Percentiles rank a stretch among this genome's conserved stretches.
phyloP scores from a whole-genome alignment of 2,888 invertebrate species.

The Pollenia angustigena region DNA sequence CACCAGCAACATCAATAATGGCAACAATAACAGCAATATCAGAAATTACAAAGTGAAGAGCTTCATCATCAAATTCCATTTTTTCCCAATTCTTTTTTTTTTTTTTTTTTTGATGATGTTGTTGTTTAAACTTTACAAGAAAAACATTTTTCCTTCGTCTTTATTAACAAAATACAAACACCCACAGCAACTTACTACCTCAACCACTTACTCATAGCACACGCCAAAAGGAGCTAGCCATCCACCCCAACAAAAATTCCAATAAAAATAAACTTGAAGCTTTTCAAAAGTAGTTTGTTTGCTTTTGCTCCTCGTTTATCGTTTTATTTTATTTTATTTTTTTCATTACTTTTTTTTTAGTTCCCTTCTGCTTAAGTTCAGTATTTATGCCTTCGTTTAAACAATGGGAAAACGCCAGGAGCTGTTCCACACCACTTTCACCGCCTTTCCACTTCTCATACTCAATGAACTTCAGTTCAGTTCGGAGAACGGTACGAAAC shows the following conservation, averaged over 20 bases:
- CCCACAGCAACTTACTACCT: slow-evolving; percentile 10
- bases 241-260: slow-evolving; percentile 52
- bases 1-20: slow-evolving; percentile 57
- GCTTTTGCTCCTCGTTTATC: slow-evolving; percentile 55
- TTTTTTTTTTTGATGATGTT: slow-evolving; percentile 27
- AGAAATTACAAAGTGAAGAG: slow-evolving; percentile 61
- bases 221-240: slow-evolving; percentile 18
- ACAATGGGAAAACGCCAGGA: slow-evolving; percentile 62
- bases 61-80: slow-evolving; percentile 62
- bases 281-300: slow-evolving; percentile 67
- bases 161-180: slow-evolving; percentile 61
- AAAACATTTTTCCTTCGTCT: slow-evolving; percentile 60
- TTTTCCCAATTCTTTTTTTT: slow-evolving; percentile 2
- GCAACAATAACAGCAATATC: slow-evolving; percentile 59
- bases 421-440: slow-evolving; percentile 59
- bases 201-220: not conserved
- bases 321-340: slow-evolving; percentile 44
- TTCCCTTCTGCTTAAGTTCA: slow-evolving; percentile 59
- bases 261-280: slow-evolving; percentile 69
- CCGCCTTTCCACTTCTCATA: slow-evolving; percentile 44
- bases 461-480: not conserved
- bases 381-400: slow-evolving; percentile 51
- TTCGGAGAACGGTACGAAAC: not conserved
- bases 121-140: slow-evolving; percentile 60
- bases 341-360: slow-evolving; percentile 35